Base-by-base conservation (phyloP, 2,888 invertebrate genomes). In the Drosophila tanythrix region DNA sequence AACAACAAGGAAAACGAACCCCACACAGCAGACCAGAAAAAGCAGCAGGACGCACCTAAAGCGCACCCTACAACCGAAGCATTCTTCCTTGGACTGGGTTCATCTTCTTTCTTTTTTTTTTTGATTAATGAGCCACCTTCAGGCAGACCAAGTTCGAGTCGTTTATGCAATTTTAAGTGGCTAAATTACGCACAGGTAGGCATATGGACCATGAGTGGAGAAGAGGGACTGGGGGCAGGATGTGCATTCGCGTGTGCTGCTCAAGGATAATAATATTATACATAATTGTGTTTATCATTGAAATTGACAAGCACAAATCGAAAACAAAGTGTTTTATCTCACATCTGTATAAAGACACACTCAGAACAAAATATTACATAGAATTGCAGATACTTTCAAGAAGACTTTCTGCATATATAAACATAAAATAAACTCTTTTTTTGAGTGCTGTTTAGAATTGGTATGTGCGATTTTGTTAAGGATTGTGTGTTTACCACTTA, bases 251-350 rank as follows among this genome's bases (percentile, higher is more conserved):
- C 67, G 70, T 50, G 67, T 50, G 56, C 18, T 48, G 35, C 6
- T 40, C 68, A 70, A 73, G 84, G 82, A 90, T 92, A 90, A 91
- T 91, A 79, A 90, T 76, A 85, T 81, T 78, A 64, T 67, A 50
- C 63, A 78, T 78, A 81, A 78, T 78, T 78, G 81, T 81, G 88
- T 83, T 91, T 84, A 89, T 84, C 83, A 85, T 83, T 74, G 63
- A 82, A 89, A 85, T 91, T 90, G 87, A 89, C 84, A 90, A 83
- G 83, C 89, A 91, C 88, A 91, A 90, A 91, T 81, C 91, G 81
- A 70, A 70, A 65, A 82, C 80, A 88, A 79, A 80, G 71, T 75
- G 80, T 53, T 10, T 81, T 70, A 77, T 46, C 55, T 38, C 43
- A 25, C 7, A 48, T 21, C 38, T 18, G 1, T 43, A 51, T 33